Evolutionary conservation across 2,888 invertebrate species (phyloP), one percentile per base, ranked within the genome.

Genomic region (Papilio protenor): DNA sequence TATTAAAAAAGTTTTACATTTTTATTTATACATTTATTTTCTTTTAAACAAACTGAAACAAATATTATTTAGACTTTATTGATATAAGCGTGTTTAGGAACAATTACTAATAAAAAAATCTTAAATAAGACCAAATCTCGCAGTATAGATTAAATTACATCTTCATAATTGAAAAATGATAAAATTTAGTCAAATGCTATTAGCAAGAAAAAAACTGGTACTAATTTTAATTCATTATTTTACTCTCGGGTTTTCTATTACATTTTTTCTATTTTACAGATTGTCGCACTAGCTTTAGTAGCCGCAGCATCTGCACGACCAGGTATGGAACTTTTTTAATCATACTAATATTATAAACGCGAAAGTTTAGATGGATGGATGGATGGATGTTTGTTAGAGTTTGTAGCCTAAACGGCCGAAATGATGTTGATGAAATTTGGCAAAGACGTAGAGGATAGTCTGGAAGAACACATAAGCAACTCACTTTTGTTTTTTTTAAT

Each of bases 251-350:
- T 59, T 59, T 59, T 4, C 16, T 23, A 16, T 27, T n/a, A 10
- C 2, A 18, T 64, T 18, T 18, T 12, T 64, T 64, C 45, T 45
- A 45, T 33, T 75, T 75, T n/a, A 21, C 71, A 78, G 78, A 75
- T 78, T 11, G n/a, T 78, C n/a, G 72, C 75, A 52, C 27, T 78
- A 18, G 75, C 64, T 5, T 75, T 78, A 47, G 47, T 78, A 6
- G 78, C 75, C 2, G 55, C 55, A 55, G 78, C 47, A 55, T 52
- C 78, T 27, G 78, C 75, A 75, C 64, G 55, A 14, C 78, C 78
- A 27, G 78, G 78, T 78, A 69, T 33, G 72, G 71, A 14, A 10
- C 16, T 21, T 66, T 66, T 40, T 66, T n/a, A n/a, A n/a, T n/a
- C n/a, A n/a, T n/a, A n/a, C n/a, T n/a, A n/a, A n/a, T n/a, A n/a